These are phyloP conservation scores for Hyalella azteca DNA, from an alignment of 2,888 invertebrate species.

Conservation along the genomic window DNA sequence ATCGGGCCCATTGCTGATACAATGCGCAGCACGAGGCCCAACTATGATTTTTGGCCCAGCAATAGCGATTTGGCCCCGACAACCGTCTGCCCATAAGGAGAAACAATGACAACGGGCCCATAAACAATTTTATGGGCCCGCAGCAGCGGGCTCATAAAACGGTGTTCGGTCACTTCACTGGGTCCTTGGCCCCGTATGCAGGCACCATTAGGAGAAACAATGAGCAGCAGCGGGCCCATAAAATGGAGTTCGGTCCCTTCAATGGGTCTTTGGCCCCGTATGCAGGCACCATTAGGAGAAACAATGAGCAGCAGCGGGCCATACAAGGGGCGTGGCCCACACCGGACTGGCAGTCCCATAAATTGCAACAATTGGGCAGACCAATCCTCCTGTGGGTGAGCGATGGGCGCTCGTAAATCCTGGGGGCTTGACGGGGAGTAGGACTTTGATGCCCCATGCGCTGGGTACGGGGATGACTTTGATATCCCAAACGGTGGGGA, in stretches of 20 bases:
- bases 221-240: neutral
- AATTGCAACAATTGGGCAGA: neutral
- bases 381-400: neutral
- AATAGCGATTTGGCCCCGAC: too few species aligned
- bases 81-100: neutral
- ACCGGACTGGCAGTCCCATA: slow-evolving; percentile 15
- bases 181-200: too few species aligned
- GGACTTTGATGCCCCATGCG: too few species aligned
- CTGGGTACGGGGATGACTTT: too few species aligned
- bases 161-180: too few species aligned
- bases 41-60: too few species aligned
- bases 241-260: neutral
- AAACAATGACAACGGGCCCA: too few species aligned
- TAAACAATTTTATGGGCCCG: too few species aligned
- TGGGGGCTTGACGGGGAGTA: neutral
- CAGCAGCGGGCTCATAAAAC: neutral
- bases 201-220: neutral
- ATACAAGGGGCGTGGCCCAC: neutral
- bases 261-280: neutral
- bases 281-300: slow-evolving; percentile 18
- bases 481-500: too few species aligned
- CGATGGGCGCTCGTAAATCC: slow-evolving; percentile 13
- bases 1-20: too few species aligned
- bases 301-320: neutral
- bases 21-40: too few species aligned